Evolutionary conservation across 2,113 vertebrate species (phyloP).

Genomic region (Nothocercus nigrocapillus): DNA sequence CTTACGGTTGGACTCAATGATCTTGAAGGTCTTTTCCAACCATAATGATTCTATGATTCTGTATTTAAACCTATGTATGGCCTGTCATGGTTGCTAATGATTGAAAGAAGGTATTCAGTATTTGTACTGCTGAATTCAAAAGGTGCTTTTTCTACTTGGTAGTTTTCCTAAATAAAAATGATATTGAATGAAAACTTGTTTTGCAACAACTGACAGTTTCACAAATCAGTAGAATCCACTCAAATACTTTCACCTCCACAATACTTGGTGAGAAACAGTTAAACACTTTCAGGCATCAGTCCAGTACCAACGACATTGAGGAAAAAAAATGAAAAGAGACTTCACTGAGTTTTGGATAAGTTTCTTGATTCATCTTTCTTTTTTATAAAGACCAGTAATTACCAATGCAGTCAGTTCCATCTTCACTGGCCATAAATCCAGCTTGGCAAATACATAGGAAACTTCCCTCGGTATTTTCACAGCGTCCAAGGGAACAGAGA

Average conservation of each 20-base stretch:
- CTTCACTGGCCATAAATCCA: constrained; percentile 84
- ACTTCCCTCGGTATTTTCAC: constrained; percentile 90
- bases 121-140: not conserved
- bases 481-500: constrained; percentile 87
- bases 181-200: not conserved
- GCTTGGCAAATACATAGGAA: constrained; percentile 88
- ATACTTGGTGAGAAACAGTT: not conserved
- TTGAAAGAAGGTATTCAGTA: not conserved
- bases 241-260: not conserved
- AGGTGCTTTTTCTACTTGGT: not conserved
- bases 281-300: not conserved
- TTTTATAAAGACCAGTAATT: constrained; percentile 40
- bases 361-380: not conserved
- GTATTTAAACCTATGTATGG: not conserved
- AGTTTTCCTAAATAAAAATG: not conserved
- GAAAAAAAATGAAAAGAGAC: not conserved
- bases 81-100: not conserved
- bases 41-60: too few relatives aligned
- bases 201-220: not conserved
- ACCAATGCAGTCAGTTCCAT: constrained; percentile 87
- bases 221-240: not conserved
- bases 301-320: not conserved
- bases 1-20: too few relatives aligned
- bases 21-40: too few relatives aligned
- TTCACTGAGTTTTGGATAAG: not conserved